Percentiles rank a stretch among this genome's conserved stretches.
Conservation (phyloP, 2,888 invertebrate genomes). For the Drosophila mimica region DNA sequence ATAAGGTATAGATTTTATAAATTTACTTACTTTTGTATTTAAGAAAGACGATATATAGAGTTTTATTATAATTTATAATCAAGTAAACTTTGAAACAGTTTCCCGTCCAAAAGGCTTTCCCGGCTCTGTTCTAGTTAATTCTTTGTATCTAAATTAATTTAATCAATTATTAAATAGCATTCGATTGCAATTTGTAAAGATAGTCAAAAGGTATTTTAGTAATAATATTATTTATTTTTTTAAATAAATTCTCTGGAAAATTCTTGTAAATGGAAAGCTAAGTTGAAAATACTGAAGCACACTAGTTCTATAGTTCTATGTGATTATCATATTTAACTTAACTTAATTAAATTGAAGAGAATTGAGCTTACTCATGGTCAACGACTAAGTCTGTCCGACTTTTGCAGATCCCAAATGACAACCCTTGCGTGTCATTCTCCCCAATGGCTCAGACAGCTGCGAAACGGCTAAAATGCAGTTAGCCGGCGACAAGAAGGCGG, state of each 20-base stretch:
- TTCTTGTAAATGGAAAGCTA: background rate
- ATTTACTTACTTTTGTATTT: background rate
- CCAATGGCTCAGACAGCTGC: constrained; percentile 54
- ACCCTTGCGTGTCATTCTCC: constrained; percentile 55
- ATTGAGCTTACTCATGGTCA: background rate
- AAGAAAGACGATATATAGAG: no score
- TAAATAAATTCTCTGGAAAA: no score
- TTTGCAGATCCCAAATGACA: constrained; percentile 17
- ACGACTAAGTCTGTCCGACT: background rate
- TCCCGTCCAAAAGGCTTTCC: background rate
- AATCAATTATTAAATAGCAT: background rate
- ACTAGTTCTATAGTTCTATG: background rate
- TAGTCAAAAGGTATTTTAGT: no score
- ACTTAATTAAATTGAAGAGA: constrained; percentile 6
- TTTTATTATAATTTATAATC: no score
- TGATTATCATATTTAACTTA: background rate
- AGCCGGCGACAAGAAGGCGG: constrained; percentile 36
- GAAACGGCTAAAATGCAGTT: constrained; percentile 72
- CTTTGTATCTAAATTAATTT: background rate
- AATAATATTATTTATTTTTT: no score
- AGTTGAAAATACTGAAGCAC: background rate
- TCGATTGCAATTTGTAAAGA: background rate
- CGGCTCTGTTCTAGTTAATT: background rate
- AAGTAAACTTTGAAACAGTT: background rate
- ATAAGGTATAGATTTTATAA: background rate